Base-by-base conservation (phyloP, 2,113 vertebrate species). In the Paramormyrops kingsleyae region DNA sequence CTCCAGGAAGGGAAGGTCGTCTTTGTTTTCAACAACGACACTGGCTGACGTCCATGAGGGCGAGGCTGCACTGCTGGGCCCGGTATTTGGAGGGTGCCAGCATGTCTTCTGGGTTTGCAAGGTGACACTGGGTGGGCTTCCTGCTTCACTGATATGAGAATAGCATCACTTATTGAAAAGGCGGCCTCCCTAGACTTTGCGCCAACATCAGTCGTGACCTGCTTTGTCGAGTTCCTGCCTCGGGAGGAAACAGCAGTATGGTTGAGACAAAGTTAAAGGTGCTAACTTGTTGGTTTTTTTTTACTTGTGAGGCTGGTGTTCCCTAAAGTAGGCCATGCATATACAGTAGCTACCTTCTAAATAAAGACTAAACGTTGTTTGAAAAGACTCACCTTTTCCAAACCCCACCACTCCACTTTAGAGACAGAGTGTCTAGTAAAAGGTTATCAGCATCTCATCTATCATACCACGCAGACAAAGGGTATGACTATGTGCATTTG, bases 61-160 rank as follows among this genome's bases (percentile, higher is more conserved):
- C 15, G 4, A 52, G 44, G n/a, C 46, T 31, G 44, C 47, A 35
- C 84, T 13, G 47, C 84, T 31, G n/a, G 47, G 49, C 5, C 84
- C 19, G 2, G 62, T 44, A 24, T 83, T 19, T 83, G 77, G 39
- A 83, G 46, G 90, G 46, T 84, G 88, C 87, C 90, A 90, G 74
- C 39, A 52, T 17, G 47, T n/a, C 70, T 24, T 93, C 87, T 44
- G 59, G 90, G 89, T 90, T 90, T 90, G 91, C 91, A 90, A 91
- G 90, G 91, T 91, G 90, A 91, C 88, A 92, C 90, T 87, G 89
- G 89, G 91, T 92, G 89, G 90, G 88, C 90, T 92, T 92, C 88
- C 89, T 42, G 46, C 87, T 87, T 90, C 44, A 70, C 50, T 88
- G 66, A 59, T 49, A 88, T 86, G 86, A 27, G 74, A 56, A 35